These are phyloP conservation scores for Pelecanus crispus DNA, from an alignment of 2,113 vertebrate species.

Conservation along the genomic window DNA sequence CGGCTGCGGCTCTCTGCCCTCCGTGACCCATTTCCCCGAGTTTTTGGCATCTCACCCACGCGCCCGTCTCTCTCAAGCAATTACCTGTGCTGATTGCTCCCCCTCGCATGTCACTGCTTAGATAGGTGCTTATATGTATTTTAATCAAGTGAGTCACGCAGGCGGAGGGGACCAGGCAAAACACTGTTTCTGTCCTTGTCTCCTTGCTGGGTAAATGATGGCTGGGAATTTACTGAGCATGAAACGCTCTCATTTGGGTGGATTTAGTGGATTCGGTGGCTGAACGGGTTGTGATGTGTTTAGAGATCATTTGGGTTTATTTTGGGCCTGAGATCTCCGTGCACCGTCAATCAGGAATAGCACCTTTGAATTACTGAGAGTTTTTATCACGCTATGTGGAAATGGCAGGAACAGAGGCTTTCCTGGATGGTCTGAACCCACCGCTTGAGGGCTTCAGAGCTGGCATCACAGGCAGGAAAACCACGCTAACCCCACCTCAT, in stretches of 20 bases:
- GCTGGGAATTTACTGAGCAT: neutral
- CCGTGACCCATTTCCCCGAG: neutral
- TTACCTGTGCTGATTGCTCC: slow-evolving; percentile 26
- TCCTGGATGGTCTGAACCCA: neutral
- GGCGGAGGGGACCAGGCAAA: neutral
- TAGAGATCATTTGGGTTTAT: neutral
- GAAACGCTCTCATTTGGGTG: neutral
- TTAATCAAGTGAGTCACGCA: neutral
- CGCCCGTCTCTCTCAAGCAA: neutral
- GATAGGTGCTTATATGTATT: neutral
- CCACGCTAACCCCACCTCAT: fast-evolving
- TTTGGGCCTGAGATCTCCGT: neutral
- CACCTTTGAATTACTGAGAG: neutral
- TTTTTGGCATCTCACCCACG: neutral
- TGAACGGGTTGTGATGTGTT: neutral
- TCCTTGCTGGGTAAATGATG: neutral
- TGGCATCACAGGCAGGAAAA: neutral
- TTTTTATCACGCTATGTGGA: neutral
- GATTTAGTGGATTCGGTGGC: neutral
- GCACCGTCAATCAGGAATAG: fast-evolving
- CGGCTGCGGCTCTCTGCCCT: neutral
- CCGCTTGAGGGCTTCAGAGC: neutral
- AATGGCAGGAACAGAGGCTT: neutral
- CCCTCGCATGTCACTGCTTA: neutral
- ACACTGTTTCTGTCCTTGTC: neutral